Percentiles rank a stretch among this genome's conserved stretches.
These are phyloP conservation scores for Sitophilus oryzae DNA, from an alignment of 1,140 invertebrate genomes.

Conservation along the genomic window DNA sequence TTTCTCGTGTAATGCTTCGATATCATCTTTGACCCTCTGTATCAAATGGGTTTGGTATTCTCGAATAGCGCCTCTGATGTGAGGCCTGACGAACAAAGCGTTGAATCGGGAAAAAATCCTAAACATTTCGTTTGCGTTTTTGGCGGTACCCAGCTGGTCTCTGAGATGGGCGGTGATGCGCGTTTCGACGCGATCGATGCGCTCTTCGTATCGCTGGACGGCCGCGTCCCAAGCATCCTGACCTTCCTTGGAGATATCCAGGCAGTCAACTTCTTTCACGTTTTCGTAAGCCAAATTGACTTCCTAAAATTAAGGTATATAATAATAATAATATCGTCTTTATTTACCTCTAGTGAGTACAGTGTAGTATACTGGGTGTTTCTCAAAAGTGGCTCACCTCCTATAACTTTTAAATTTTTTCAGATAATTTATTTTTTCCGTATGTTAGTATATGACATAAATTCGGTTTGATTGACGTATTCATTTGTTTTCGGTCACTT, in stretches of 20 bases:
- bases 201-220: slow-evolving; percentile 90
- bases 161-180: slow-evolving; percentile 93
- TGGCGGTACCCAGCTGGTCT: slow-evolving; percentile 95
- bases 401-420: no score
- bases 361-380: no score
- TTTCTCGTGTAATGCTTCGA: slow-evolving; percentile 95
- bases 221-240: slow-evolving; percentile 96
- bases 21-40: slow-evolving; percentile 98
- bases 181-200: slow-evolving; percentile 95
- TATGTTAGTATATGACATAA: no score
- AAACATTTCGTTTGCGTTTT: slow-evolving; percentile 99
- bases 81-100: slow-evolving; percentile 95
- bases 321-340: neutral
- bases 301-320: slow-evolving; percentile 49
- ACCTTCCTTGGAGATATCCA: slow-evolving; percentile 96
- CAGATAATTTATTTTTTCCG: no score
- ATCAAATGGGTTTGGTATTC: slow-evolving; percentile 99
- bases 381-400: no score
- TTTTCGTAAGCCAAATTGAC: slow-evolving; percentile 97
- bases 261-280: slow-evolving; percentile 96
- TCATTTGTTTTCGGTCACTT: no score
- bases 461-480: no score
- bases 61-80: slow-evolving; percentile 95
- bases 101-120: slow-evolving; percentile 97
- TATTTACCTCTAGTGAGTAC: no score